Percentiles rank a stretch among this genome's conserved stretches.
These are phyloP conservation scores for Sarcophilus harrisii DNA, from an alignment of 2,797 vertebrate genomes.

Conservation along the genomic window DNA sequence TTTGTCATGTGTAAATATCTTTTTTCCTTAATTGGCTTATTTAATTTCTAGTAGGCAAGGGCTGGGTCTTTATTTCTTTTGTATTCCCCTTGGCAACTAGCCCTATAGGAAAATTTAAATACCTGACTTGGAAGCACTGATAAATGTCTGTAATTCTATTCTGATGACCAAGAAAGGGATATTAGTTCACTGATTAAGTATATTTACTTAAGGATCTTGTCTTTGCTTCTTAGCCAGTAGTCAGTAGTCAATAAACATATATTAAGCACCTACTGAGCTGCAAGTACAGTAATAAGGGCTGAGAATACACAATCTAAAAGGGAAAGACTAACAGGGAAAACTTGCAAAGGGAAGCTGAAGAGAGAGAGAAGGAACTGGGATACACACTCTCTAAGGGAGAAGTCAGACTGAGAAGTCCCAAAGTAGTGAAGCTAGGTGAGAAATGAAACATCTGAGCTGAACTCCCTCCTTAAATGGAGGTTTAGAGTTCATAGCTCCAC, in stretches of 20 bases:
- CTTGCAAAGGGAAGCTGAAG: neutral
- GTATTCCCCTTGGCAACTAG: neutral
- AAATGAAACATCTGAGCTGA: neutral
- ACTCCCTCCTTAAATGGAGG: neutral
- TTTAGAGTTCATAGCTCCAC: neutral
- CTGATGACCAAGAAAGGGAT: neutral
- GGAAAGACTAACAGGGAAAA: neutral
- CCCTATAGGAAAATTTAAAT: neutral
- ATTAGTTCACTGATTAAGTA: neutral
- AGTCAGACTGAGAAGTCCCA: neutral
- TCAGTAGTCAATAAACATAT: neutral
- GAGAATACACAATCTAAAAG: neutral
- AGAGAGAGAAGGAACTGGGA: too few species aligned
- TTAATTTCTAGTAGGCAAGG: neutral
- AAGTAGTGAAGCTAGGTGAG: too few species aligned
- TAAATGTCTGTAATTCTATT: neutral
- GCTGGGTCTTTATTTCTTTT: neutral
- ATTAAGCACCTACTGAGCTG: neutral
- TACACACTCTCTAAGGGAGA: too few species aligned
- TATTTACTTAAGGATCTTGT: neutral
- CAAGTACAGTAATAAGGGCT: neutral
- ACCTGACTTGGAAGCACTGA: neutral
- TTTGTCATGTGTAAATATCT: neutral
- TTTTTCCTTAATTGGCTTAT: neutral
- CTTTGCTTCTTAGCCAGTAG: neutral